These are phyloP conservation scores for Lamprologus tigripictilis DNA, from an alignment of 2,113 vertebrate genomes.

Conservation along the genomic window DNA sequence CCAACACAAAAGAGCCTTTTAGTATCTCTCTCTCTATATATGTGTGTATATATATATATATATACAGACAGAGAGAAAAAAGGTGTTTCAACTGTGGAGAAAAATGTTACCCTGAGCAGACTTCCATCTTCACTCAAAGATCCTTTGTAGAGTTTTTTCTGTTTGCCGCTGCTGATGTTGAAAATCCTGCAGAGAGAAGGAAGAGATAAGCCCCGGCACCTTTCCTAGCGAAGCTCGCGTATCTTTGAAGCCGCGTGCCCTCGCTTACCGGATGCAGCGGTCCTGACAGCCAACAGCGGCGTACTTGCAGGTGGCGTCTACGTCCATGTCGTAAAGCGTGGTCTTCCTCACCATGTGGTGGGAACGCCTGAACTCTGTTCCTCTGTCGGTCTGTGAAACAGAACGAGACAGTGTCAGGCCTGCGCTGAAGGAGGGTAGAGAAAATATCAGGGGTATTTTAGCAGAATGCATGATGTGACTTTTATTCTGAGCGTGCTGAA, in stretches of 20 bases:
- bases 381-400: slow-evolving; percentile 73
- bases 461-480: background rate
- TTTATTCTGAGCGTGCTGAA: background rate
- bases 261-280: slow-evolving; percentile 81
- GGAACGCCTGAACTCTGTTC: slow-evolving; percentile 84
- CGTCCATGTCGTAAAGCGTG: slow-evolving; percentile 90
- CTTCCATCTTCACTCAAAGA: slow-evolving; percentile 91
- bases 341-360: slow-evolving; percentile 92
- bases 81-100: background rate
- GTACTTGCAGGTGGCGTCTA: slow-evolving; percentile 88
- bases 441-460: background rate
- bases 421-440: accelerated
- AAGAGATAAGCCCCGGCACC: background rate
- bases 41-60: accelerated
- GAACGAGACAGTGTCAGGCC: background rate
- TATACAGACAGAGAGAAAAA: background rate
- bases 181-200: slow-evolving; percentile 78
- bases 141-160: slow-evolving; percentile 93
- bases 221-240: background rate
- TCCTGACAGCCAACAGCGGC: slow-evolving; percentile 94
- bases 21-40: accelerated
- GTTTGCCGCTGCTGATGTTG: slow-evolving; percentile 94
- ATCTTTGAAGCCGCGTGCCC: background rate
- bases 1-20: background rate
- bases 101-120: slow-evolving; percentile 80